phyloP scores from a whole-genome alignment of 2,888 invertebrate species.

The Girardia tigrina region DNA sequence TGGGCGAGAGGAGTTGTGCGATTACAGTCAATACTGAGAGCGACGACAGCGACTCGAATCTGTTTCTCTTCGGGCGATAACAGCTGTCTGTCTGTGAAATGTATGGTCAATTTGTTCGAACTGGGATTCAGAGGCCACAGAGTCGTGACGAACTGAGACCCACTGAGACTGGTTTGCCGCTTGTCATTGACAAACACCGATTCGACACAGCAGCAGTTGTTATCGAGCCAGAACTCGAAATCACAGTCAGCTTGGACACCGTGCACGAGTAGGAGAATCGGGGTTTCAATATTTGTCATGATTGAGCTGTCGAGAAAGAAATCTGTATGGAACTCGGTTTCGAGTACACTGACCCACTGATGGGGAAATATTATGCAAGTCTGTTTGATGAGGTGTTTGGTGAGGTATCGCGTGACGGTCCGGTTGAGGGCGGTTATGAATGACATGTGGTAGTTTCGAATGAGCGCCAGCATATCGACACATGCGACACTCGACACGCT shows the following conservation, averaged over 20 bases:
- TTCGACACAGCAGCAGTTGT: background rate
- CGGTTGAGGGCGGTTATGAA: background rate
- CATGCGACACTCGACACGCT: background rate
- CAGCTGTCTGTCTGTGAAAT: background rate
- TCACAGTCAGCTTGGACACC: background rate
- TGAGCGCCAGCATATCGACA: background rate
- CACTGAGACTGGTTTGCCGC: background rate
- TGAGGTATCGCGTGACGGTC: background rate
- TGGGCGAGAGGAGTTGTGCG: background rate
- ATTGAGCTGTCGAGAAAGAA: background rate
- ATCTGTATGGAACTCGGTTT: background rate
- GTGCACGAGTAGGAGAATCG: background rate
- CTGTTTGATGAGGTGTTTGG: background rate
- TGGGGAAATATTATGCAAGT: background rate
- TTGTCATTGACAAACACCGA: background rate
- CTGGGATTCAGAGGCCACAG: background rate
- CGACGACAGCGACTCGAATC: background rate
- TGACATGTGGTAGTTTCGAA: background rate
- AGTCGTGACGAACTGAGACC: background rate
- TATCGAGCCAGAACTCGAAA: background rate
- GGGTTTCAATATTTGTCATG: background rate
- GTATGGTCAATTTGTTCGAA: background rate
- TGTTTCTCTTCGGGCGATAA: background rate
- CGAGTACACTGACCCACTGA: background rate
- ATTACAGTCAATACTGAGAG: background rate